phyloP scores from a whole-genome alignment of 2,113 vertebrate species.

The Sturnira hondurensis region DNA sequence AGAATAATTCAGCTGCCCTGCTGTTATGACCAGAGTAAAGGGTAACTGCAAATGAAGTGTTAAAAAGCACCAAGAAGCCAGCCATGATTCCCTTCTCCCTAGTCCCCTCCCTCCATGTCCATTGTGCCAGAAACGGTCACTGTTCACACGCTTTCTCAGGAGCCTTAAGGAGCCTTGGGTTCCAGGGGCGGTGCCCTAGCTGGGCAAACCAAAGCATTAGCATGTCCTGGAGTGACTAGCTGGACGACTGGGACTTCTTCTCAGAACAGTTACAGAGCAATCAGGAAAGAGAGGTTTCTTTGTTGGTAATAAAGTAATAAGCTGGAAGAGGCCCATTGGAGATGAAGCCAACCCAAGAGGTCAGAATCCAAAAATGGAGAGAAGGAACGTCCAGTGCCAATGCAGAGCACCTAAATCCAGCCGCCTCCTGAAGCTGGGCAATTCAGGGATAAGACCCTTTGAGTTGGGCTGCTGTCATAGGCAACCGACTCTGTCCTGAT shows the following conservation, averaged over 20 bases:
- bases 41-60: too few relatives aligned
- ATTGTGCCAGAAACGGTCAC: not conserved
- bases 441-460: not conserved
- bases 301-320: not conserved
- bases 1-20: not conserved
- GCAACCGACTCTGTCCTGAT: not conserved
- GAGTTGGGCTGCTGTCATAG: not conserved
- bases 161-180: not conserved
- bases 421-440: not conserved
- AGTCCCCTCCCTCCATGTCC: too few relatives aligned
- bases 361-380: not conserved
- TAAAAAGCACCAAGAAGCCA: not conserved
- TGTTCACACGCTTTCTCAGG: not conserved
- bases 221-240: not conserved
- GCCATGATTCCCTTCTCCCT: not conserved
- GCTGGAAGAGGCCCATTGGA: not conserved
- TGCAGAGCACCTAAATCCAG: not conserved
- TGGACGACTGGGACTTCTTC: not conserved
- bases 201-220: not conserved
- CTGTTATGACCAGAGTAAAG: not conserved
- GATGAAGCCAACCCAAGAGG: not conserved
- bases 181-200: not conserved
- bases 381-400: accelerated
- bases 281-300: not conserved
- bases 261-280: not conserved